Evolutionary conservation across 2,113 vertebrate genomes (phyloP).

Genomic region (Lethenteron camtschaticum): DNA sequence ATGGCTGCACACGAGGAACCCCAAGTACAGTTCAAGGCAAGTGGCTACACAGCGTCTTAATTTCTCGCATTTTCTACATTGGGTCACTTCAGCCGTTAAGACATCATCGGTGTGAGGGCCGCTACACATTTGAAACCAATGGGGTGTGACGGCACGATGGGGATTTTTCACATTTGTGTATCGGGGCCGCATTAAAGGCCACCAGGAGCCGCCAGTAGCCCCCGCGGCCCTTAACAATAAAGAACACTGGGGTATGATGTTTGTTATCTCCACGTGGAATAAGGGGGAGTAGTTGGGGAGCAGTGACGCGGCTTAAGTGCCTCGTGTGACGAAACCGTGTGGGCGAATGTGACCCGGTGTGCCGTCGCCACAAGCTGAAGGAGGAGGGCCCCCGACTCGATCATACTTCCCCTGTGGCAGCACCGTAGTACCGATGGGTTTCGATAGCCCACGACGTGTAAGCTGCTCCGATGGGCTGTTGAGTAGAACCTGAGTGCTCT

Average conservation of each 20-base stretch:
- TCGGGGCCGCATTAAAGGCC: not conserved
- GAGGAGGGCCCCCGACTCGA: too few species aligned
- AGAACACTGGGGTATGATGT: not conserved
- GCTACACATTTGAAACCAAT: not conserved
- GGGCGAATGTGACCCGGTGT: too few species aligned
- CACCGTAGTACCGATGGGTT: too few species aligned
- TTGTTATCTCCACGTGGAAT: too few species aligned
- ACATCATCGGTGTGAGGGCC: too few species aligned
- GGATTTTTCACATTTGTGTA: not conserved
- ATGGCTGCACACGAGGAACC: conserved; percentile 45
- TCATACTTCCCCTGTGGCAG: too few species aligned
- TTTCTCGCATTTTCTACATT: not conserved
- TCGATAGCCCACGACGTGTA: too few species aligned
- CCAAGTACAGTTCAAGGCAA: conserved; percentile 49
- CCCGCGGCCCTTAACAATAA: not conserved
- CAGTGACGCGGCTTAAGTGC: too few species aligned
- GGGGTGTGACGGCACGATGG: not conserved
- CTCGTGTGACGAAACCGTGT: too few species aligned
- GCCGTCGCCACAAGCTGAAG: too few species aligned
- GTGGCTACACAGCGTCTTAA: not conserved
- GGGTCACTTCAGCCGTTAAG: too few species aligned
- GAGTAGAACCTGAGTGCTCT: not conserved
- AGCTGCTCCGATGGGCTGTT: not conserved
- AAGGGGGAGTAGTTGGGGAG: too few species aligned
- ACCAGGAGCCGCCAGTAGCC: not conserved